Conservation (phyloP, 2,888 invertebrate genomes). For the Chaitophorus viminalis region DNA sequence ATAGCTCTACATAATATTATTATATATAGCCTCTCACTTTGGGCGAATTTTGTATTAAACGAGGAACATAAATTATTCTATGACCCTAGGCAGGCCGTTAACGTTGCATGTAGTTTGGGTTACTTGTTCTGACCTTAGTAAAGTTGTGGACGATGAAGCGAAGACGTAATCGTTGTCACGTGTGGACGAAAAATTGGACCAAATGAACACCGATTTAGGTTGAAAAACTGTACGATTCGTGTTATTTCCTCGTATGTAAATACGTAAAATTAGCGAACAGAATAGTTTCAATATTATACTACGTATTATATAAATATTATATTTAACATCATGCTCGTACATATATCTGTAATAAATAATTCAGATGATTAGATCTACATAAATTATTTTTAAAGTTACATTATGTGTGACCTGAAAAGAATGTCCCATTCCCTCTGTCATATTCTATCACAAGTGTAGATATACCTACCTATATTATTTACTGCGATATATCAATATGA, state of each 20-base stretch:
- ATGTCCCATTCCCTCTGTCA: neutral
- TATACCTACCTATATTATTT: conserved; percentile 19
- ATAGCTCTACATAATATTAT: neutral
- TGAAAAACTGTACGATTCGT: no score
- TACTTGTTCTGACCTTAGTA: neutral
- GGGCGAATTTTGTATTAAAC: conserved; percentile 32
- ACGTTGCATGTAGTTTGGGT: neutral
- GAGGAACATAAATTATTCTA: neutral
- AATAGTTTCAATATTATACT: neutral
- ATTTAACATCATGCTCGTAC: neutral
- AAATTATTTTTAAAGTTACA: conserved; percentile 34
- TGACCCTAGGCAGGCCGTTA: conserved; percentile 24
- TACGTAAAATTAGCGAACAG: no score
- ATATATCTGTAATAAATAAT: conserved; percentile 1
- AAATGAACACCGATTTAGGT: neutral
- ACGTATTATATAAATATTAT: neutral
- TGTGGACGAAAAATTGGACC: neutral
- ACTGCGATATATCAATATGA: conserved; percentile 7
- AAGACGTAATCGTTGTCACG: neutral
- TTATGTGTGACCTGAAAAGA: conserved; percentile 13
- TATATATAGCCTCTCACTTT: conserved; percentile 40
- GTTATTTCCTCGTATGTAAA: no score
- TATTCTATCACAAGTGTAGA: neutral
- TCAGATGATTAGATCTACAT: conserved; percentile 22
- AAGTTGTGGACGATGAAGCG: neutral